A percentile compares a stretch with the other conserved stretches of the same genome.
phyloP scores from a whole-genome alignment of 1,140 invertebrate species.

The Drosophila pseudoananassae region DNA sequence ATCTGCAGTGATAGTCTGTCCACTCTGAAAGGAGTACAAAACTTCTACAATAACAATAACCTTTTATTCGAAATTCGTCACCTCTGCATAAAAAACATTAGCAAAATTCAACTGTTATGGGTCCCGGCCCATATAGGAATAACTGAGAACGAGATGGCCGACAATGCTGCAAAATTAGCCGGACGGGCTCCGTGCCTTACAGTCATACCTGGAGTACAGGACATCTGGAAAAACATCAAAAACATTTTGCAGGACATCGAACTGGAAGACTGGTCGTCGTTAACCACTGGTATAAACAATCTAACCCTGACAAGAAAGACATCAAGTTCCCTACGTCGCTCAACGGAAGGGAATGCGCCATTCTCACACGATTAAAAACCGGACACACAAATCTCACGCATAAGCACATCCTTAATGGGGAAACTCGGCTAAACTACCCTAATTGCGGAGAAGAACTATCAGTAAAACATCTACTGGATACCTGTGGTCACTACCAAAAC shows the following conservation, averaged over 20 bases:
- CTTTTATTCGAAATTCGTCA: no score
- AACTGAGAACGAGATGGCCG: background rate
- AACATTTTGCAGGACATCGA: no score
- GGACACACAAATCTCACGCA: conserved; percentile 11
- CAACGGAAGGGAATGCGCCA: conserved; percentile 2
- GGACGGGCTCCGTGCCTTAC: conserved; percentile 8
- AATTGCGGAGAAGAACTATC: conserved; percentile 13
- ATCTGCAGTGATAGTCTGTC: no score
- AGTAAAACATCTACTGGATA: conserved; percentile 8
- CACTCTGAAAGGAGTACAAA: no score
- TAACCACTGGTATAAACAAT: background rate
- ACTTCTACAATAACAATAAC: no score
- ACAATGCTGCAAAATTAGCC: background rate
- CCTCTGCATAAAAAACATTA: no score
- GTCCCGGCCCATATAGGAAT: background rate
- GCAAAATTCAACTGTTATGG: no score
- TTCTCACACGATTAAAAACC: conserved; percentile 12
- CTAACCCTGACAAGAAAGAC: background rate
- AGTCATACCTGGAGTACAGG: conserved; percentile 17
- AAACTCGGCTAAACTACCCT: conserved; percentile 2
- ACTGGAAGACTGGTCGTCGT: no score
- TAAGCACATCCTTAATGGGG: conserved; percentile 3
- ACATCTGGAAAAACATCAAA: conserved; percentile 3
- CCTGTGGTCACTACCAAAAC: background rate
- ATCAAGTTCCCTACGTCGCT: background rate